Conservation (phyloP, 1,140 invertebrate species). For the Patella vulgata region DNA sequence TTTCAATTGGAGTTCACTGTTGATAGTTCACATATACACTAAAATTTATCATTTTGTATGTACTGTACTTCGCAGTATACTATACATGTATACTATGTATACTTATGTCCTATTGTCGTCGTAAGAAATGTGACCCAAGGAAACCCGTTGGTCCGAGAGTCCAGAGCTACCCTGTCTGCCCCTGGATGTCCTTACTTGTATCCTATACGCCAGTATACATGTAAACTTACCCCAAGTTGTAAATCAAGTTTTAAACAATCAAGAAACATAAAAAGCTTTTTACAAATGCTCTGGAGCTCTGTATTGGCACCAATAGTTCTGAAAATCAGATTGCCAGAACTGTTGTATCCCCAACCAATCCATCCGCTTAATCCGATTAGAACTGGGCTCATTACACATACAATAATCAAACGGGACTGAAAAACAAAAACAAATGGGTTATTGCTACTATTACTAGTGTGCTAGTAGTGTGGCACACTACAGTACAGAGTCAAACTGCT, state of each 20-base stretch:
- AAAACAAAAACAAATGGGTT: conserved; percentile 16
- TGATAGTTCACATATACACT: no score
- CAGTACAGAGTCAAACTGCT: no score
- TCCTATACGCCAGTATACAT: no score
- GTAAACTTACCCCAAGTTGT: conserved; percentile 48
- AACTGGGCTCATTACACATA: conserved; percentile 44
- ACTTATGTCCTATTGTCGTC: no score
- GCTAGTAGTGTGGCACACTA: neutral
- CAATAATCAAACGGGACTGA: conserved; percentile 49
- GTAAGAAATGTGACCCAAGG: no score
- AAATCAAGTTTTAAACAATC: conserved; percentile 50
- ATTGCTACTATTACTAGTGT: neutral
- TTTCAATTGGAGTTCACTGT: no score
- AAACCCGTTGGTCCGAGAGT: no score
- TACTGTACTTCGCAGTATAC: no score
- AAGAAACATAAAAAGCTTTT: conserved; percentile 40
- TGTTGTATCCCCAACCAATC: conserved; percentile 37
- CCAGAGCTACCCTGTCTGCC: no score
- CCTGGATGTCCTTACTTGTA: no score
- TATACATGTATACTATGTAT: no score
- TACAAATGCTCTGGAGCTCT: conserved; percentile 43
- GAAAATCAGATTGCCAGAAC: conserved; percentile 53
- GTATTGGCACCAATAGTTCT: conserved; percentile 49
- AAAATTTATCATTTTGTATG: no score
- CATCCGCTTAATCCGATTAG: conserved; percentile 36